Conservation (phyloP, 2,888 invertebrate genomes). For the Xanthia togata region DNA sequence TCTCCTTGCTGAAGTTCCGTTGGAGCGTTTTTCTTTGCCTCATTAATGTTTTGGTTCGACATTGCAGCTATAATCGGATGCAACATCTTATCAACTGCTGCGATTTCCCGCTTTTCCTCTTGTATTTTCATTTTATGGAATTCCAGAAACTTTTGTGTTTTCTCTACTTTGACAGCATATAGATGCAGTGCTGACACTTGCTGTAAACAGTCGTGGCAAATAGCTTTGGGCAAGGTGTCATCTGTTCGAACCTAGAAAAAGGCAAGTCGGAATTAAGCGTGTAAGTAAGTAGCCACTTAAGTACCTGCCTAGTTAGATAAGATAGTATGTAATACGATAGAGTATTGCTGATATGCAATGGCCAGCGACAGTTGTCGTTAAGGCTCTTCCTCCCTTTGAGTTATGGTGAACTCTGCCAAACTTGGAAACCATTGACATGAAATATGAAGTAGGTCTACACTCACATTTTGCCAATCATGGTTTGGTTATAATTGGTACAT, state of each 20-base stretch:
- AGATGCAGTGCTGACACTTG: conserved; percentile 83
- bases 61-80: conserved; percentile 74
- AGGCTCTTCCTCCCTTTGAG: not conserved
- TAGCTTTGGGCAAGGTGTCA: conserved; percentile 87
- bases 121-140: conserved; percentile 81
- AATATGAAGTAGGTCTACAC: not conserved
- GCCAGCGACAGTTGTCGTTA: not conserved
- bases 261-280: not conserved
- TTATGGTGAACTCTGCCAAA: not conserved
- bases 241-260: conserved; percentile 81
- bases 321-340: too few relatives aligned
- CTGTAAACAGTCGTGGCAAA: conserved; percentile 88
- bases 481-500: not conserved
- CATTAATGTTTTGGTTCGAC: conserved; percentile 72
- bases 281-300: not conserved
- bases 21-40: conserved; percentile 66
- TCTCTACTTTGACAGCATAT: conserved; percentile 86
- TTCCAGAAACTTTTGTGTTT: conserved; percentile 86
- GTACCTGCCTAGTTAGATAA: not conserved
- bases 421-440: too few relatives aligned
- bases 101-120: conserved; percentile 73
- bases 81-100: conserved; percentile 66
- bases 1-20: conserved; percentile 82
- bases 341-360: not conserved
- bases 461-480: not conserved